Evolutionary conservation across 2,113 vertebrate species (phyloP).

Genomic region (Phrynocephalus versicolor): DNA sequence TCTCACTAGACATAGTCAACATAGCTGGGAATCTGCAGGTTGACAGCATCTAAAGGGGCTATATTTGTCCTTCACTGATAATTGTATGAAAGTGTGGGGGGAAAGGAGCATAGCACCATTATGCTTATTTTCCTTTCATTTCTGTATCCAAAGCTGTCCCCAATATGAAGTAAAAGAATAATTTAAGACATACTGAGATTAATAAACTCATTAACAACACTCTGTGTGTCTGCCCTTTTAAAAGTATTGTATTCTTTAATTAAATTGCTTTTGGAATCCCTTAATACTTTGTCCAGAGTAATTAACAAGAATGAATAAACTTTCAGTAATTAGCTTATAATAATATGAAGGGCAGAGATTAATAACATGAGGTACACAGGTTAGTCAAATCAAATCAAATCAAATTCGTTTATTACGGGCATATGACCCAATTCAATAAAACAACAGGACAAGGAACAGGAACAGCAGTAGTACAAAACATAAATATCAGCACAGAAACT

Average conservation of each 20-base stretch:
- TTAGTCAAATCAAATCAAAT: too few species aligned
- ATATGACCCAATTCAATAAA: too few species aligned
- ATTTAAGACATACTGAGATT: not conserved
- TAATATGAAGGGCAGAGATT: constrained; percentile 3
- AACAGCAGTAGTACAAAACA: too few species aligned
- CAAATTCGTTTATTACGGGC: too few species aligned
- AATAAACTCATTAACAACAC: not conserved
- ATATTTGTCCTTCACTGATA: too few species aligned
- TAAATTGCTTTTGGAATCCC: not conserved
- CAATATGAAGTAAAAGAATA: not conserved
- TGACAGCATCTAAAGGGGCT: too few species aligned
- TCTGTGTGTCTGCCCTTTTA: not conserved
- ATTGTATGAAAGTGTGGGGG: too few species aligned
- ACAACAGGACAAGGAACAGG: too few species aligned
- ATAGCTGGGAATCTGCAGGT: too few species aligned
- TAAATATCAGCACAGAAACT: too few species aligned
- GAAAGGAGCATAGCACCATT: not conserved
- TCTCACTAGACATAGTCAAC: too few species aligned
- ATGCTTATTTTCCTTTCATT: not conserved
- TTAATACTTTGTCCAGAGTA: constrained; percentile 3
- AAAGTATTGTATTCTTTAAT: not conserved
- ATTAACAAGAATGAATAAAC: constrained; percentile 7
- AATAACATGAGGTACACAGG: not conserved
- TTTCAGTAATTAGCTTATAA: constrained; percentile 4
- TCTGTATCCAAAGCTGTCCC: not conserved